phyloP scores from a whole-genome alignment of 2,113 vertebrate genomes.

The Ammodytes marinus region DNA sequence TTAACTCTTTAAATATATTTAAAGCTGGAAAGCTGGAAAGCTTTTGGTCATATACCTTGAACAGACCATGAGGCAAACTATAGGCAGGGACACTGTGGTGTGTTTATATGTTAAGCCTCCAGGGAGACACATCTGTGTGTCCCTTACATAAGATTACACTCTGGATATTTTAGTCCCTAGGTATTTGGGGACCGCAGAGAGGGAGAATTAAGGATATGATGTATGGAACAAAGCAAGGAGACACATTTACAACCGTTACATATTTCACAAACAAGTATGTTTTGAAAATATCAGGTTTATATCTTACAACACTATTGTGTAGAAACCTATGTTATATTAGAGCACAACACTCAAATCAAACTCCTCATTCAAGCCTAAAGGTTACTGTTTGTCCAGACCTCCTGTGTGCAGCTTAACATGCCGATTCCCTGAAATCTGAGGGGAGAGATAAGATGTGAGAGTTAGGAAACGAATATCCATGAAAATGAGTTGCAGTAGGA shows the following conservation, averaged over 20 bases:
- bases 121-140: constrained; percentile 29
- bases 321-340: neutral
- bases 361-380: constrained; percentile 26
- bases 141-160: constrained; percentile 33
- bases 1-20: neutral
- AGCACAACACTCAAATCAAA: neutral
- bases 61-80: neutral
- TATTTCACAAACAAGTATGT: neutral
- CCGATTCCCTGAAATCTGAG: constrained; percentile 10
- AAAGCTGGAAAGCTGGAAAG: constrained; percentile 3
- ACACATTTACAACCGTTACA: neutral
- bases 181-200: constrained; percentile 1
- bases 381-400: constrained; percentile 12
- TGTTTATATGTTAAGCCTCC: neutral
- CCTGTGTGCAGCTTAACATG: neutral
- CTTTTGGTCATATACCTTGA: neutral
- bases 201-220: neutral
- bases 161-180: constrained; percentile 4
- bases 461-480: constrained; percentile 26
- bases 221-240: neutral
- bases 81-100: constrained; percentile 5
- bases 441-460: neutral
- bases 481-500: constrained; percentile 7
- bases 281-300: neutral
- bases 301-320: neutral